Percentiles rank a stretch among this genome's conserved stretches.
Conservation (phyloP, 2,113 vertebrate genomes). For the Potamarius usumacintae region DNA sequence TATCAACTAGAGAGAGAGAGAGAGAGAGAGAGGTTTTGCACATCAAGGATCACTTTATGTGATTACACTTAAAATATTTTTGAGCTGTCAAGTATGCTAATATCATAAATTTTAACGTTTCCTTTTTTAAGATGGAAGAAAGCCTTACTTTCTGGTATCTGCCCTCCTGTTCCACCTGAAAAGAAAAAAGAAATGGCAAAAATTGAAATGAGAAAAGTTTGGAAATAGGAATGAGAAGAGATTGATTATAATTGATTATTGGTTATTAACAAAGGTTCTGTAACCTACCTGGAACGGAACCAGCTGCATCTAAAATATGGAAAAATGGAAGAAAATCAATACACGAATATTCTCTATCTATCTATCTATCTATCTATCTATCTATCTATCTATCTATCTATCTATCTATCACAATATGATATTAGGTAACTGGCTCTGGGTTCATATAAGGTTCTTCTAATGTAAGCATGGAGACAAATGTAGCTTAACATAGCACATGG, state of each 20-base stretch:
- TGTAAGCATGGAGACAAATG: background rate
- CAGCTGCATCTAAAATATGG: slow-evolving; percentile 3
- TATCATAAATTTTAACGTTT: background rate
- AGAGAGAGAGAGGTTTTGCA: background rate
- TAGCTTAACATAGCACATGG: background rate
- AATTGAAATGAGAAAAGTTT: no score
- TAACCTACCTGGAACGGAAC: slow-evolving; percentile 28
- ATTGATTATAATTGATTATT: background rate
- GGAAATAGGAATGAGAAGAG: background rate
- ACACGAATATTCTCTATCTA: no score
- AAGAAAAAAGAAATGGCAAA: slow-evolving; percentile 1
- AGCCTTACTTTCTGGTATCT: slow-evolving; percentile 46
- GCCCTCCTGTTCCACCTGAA: slow-evolving; percentile 50
- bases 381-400: background rate
- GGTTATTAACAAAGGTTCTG: background rate
- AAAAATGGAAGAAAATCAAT: background rate
- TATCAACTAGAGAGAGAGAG: slow-evolving; percentile 45
- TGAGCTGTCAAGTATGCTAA: background rate
- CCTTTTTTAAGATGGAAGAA: background rate
- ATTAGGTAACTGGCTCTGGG: no score
- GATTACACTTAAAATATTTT: background rate
- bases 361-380: no score
- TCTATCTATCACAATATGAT: background rate
- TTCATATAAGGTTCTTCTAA: background rate
- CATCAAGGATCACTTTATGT: background rate